phyloP scores from a whole-genome alignment of 2,888 invertebrate species.

The Meganola albula region DNA sequence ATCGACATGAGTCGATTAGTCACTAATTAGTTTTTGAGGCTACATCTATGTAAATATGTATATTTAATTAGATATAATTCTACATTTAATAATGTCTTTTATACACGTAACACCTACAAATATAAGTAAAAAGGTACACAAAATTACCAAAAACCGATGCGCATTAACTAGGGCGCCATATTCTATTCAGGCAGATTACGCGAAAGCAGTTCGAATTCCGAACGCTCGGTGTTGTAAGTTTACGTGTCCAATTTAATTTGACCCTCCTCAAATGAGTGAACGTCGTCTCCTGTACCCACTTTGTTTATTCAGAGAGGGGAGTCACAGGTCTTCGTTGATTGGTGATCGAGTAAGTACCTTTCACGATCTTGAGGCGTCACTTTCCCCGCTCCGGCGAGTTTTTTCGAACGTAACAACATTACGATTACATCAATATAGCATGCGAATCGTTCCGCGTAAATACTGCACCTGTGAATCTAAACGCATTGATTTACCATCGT shows the following conservation, averaged over 20 bases:
- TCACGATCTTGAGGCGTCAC: conserved; percentile 74
- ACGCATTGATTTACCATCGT: conserved; percentile 29
- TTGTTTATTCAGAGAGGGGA: conserved; percentile 33
- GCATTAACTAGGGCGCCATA: conserved; percentile 55
- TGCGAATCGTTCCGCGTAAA: conserved; percentile 61
- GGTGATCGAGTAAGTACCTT: conserved; percentile 67
- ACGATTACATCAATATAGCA: conserved; percentile 73
- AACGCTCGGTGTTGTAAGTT: conserved; percentile 68
- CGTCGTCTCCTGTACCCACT: conserved; percentile 23
- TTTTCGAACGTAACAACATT: conserved; percentile 70
- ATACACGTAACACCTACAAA: too few relatives aligned
- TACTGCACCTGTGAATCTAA: conserved; percentile 51
- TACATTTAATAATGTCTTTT: too few relatives aligned
- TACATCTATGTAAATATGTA: too few relatives aligned
- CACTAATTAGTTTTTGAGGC: too few relatives aligned
- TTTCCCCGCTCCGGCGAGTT: conserved; percentile 72
- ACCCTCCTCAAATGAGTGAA: conserved; percentile 47
- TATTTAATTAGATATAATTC: too few relatives aligned
- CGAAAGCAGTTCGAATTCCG: conserved; percentile 76
- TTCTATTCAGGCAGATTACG: conserved; percentile 66
- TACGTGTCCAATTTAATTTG: conserved; percentile 42
- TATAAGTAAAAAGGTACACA: too few relatives aligned
- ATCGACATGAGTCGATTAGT: too few relatives aligned
- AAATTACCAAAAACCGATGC: conserved; percentile 22
- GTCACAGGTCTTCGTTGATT: conserved; percentile 41